These are phyloP conservation scores for Polydrusus tereticollis DNA, from an alignment of 2,888 invertebrate species.

Conservation along the genomic window DNA sequence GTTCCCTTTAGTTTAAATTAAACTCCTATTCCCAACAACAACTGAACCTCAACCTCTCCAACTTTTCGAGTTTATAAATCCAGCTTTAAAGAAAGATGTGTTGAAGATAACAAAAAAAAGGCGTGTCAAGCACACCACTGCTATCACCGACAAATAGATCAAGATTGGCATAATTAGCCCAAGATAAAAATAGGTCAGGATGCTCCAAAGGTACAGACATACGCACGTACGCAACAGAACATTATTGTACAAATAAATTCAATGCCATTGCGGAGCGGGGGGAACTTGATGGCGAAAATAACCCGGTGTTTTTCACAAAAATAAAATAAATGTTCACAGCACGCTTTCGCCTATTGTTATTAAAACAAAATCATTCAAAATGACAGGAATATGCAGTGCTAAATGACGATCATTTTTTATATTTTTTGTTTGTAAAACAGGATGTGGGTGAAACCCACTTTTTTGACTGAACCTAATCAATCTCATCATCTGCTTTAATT, in stretches of 20 bases:
- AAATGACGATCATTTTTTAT: neutral
- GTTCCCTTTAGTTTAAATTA: no score
- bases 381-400: neutral
- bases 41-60: no score
- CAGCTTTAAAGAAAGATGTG: no score
- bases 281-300: conserved; percentile 9
- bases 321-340: conserved; percentile 17
- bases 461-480: no score
- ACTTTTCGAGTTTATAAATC: no score
- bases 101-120: no score
- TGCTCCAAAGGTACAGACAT: neutral
- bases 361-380: conserved; percentile 18
- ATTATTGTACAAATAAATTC: neutral
- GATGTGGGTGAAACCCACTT: no score
- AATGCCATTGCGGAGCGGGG: neutral
- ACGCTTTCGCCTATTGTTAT: neutral
- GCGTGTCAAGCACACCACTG: no score
- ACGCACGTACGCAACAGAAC: neutral
- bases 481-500: no score
- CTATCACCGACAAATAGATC: no score
- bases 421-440: neutral
- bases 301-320: conserved; percentile 1
- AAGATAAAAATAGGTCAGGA: neutral
- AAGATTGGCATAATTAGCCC: no score
- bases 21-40: no score